A percentile compares a stretch with the other conserved stretches of the same genome.
These are phyloP conservation scores for Siniperca undulata DNA, from an alignment of 2,797 vertebrate species.

Conservation along the genomic window DNA sequence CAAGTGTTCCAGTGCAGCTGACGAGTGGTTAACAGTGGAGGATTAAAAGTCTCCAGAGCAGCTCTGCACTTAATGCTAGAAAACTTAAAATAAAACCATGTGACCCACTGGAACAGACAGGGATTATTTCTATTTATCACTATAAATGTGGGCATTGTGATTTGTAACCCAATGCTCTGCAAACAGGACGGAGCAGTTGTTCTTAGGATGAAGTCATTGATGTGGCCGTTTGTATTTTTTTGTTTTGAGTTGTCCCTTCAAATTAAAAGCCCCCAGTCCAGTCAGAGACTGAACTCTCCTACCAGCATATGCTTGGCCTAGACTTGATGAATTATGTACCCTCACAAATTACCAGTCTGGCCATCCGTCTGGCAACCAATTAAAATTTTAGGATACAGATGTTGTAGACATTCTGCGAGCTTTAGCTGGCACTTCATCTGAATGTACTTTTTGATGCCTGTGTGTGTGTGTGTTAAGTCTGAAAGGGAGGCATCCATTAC, in stretches of 20 bases:
- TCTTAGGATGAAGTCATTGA: slow-evolving; percentile 9
- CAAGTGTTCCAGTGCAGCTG: slow-evolving; percentile 9
- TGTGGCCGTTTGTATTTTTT: not conserved
- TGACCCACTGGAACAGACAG: not conserved
- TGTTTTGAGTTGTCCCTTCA: slow-evolving; percentile 43
- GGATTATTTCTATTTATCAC: not conserved
- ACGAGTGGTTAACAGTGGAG: slow-evolving; percentile 6
- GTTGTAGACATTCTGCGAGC: slow-evolving; percentile 67
- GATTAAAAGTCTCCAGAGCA: slow-evolving; percentile 25
- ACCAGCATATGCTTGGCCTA: slow-evolving; percentile 65
- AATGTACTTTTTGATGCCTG: slow-evolving; percentile 53
- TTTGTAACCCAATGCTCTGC: not conserved
- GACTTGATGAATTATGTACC: slow-evolving; percentile 76
- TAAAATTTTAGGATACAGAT: slow-evolving; percentile 83
- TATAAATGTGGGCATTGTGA: not conserved
- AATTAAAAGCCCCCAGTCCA: slow-evolving; percentile 54
- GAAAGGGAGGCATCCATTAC: slow-evolving; percentile 43
- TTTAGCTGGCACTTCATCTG: slow-evolving; percentile 65
- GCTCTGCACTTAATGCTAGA: not conserved
- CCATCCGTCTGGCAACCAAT: slow-evolving; percentile 75
- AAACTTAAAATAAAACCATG: slow-evolving; percentile 5
- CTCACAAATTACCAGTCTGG: slow-evolving; percentile 78
- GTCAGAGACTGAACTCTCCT: slow-evolving; percentile 49
- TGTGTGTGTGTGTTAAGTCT: slow-evolving; percentile 25
- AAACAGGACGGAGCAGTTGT: not conserved